A percentile compares a stretch with the other conserved stretches of the same genome.
These are phyloP conservation scores for Calcarius lapponicus DNA, from an alignment of 2,797 vertebrate species.

Conservation along the genomic window DNA sequence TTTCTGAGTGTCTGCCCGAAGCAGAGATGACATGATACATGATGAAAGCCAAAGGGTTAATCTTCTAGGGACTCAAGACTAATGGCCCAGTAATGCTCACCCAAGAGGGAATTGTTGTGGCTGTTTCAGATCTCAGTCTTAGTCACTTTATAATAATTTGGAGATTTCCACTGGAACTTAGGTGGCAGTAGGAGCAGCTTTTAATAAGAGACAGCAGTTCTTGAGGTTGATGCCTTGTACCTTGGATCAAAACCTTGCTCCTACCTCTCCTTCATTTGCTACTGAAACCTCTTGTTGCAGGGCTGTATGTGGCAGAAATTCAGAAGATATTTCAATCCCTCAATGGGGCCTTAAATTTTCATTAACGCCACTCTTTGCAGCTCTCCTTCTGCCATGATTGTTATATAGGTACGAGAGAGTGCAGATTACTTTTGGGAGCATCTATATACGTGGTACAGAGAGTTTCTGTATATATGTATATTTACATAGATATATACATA, in stretches of 20 bases:
- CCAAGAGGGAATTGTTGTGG: neutral
- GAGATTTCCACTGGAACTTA: neutral
- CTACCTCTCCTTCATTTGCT: neutral
- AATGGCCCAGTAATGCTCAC: neutral
- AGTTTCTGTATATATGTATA: neutral
- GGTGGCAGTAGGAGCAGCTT: neutral
- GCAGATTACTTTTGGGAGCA: neutral
- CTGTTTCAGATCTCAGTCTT: neutral
- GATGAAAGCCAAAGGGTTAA: neutral
- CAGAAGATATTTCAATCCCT: neutral
- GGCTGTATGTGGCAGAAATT: neutral
- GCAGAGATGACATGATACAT: neutral
- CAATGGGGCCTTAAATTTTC: neutral
- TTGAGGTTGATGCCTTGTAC: neutral
- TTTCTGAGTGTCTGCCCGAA: neutral
- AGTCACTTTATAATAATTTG: constrained; percentile 5
- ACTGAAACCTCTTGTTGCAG: neutral
- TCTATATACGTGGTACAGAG: neutral
- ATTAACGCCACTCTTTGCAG: neutral
- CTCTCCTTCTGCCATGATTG: neutral
- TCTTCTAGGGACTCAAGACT: neutral
- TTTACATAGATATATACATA: neutral
- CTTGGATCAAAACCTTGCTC: neutral
- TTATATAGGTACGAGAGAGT: accelerated
- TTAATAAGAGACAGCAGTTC: neutral